phyloP scores from a whole-genome alignment of 2,888 invertebrate genomes.

The Folsomia manolachei region DNA sequence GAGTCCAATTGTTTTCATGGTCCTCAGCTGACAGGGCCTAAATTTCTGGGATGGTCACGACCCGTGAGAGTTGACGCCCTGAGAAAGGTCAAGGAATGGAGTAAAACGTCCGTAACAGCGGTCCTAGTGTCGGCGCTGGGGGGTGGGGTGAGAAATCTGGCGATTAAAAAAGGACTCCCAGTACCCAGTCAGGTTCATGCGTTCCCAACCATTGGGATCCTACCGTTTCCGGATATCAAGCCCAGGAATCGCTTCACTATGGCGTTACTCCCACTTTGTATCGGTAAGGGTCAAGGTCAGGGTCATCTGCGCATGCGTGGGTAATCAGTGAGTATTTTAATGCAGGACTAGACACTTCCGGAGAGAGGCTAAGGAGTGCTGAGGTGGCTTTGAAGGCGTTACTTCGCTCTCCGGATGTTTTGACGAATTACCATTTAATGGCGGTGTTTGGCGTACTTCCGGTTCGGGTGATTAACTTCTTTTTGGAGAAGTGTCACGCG shows the following conservation, averaged over 20 bases:
- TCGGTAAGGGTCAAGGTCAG: too few relatives aligned
- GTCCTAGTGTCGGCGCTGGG: conserved; percentile 42
- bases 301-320: too few relatives aligned
- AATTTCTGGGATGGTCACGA: conserved; percentile 44
- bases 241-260: conserved; percentile 46
- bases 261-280: conserved; percentile 41
- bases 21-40: conserved; percentile 43
- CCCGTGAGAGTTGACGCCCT: conserved; percentile 36
- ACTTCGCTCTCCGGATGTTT: conserved; percentile 34
- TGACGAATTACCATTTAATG: conserved; percentile 43
- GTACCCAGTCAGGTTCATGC: conserved; percentile 40
- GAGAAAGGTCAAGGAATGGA: conserved; percentile 41
- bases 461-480: conserved; percentile 32
- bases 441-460: conserved; percentile 43
- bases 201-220: conserved; percentile 44
- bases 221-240: conserved; percentile 44
- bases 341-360: conserved; percentile 30
- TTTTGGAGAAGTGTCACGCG: conserved; percentile 42
- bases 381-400: conserved; percentile 35
- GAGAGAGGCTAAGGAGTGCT: conserved; percentile 42
- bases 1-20: conserved; percentile 49
- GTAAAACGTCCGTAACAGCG: conserved; percentile 41
- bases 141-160: conserved; percentile 38
- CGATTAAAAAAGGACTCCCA: conserved; percentile 38
- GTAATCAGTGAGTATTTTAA: too few relatives aligned